Conservation (phyloP, 2,797 vertebrate genomes). For the Notamacropus eugenii region DNA sequence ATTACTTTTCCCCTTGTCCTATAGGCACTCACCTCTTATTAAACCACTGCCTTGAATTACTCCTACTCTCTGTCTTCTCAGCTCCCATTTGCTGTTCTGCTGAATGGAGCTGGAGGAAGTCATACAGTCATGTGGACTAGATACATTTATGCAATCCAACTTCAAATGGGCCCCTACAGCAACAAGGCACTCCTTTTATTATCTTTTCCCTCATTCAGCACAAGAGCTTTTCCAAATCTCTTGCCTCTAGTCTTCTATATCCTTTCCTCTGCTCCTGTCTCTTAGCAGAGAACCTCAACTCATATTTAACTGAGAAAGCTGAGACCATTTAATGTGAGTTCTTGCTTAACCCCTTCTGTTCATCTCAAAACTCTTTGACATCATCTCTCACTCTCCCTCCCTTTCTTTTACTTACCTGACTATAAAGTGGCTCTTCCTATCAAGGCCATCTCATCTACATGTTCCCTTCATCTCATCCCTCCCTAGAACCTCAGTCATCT, state of each 20-base stretch:
- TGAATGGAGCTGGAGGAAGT: not conserved
- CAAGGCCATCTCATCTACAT: no score
- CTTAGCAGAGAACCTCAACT: not conserved
- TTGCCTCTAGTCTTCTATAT: not conserved
- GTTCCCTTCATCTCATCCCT: no score
- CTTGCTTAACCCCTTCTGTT: not conserved
- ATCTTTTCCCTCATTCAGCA: not conserved
- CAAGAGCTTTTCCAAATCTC: not conserved
- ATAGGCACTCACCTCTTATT: not conserved
- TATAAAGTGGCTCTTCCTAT: no score
- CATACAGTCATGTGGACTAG: not conserved
- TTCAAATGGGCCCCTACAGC: not conserved
- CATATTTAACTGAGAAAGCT: not conserved
- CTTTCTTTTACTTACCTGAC: not conserved
- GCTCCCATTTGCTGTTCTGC: not conserved
- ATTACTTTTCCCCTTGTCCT: not conserved
- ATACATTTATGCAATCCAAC: not conserved
- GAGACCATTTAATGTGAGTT: not conserved
- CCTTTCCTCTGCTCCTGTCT: not conserved
- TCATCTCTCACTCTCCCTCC: not conserved
- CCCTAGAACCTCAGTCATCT: no score
- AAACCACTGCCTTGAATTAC: not conserved
- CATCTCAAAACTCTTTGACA: not conserved
- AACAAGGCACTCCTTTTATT: not conserved
- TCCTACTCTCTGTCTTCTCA: not conserved